phyloP scores from a whole-genome alignment of 2,797 vertebrate species.

The Anabacerthia variegaticeps region DNA sequence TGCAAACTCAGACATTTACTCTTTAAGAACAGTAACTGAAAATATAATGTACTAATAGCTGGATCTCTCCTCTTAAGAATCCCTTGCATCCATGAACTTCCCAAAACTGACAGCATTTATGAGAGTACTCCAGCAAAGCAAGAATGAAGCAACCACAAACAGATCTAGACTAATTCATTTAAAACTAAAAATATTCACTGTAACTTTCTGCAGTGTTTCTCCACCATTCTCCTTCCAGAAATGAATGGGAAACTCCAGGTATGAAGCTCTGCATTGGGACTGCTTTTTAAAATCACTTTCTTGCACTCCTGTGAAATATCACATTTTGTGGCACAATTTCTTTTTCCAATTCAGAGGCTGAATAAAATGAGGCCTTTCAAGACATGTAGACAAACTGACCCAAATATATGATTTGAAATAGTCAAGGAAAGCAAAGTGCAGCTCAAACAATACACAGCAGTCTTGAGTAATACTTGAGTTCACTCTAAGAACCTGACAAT shows the following conservation, averaged over 20 bases:
- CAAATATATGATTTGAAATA: not conserved
- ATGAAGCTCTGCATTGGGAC: not conserved
- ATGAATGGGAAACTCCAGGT: rapidly evolving
- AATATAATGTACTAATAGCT: not conserved
- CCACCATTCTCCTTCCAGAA: not conserved
- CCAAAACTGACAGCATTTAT: not conserved
- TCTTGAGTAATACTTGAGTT: not conserved
- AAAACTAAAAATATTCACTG: not conserved
- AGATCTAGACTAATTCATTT: not conserved
- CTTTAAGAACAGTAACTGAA: not conserved
- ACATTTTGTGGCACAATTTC: not conserved
- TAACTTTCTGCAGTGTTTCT: not conserved
- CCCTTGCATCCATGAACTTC: not conserved
- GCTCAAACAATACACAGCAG: not conserved
- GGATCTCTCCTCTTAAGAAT: not conserved
- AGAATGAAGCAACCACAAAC: not conserved
- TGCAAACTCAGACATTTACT: not conserved
- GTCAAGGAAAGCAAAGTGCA: not conserved
- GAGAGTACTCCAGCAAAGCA: not conserved
- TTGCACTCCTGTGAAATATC: not conserved
- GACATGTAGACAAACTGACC: not conserved
- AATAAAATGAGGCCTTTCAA: not conserved
- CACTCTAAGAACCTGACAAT: not conserved
- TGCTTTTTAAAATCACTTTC: not conserved
- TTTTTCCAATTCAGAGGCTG: not conserved